Evolutionary conservation across 2,888 invertebrate species (phyloP).

Genomic region (Eustalomyia histrio): DNA sequence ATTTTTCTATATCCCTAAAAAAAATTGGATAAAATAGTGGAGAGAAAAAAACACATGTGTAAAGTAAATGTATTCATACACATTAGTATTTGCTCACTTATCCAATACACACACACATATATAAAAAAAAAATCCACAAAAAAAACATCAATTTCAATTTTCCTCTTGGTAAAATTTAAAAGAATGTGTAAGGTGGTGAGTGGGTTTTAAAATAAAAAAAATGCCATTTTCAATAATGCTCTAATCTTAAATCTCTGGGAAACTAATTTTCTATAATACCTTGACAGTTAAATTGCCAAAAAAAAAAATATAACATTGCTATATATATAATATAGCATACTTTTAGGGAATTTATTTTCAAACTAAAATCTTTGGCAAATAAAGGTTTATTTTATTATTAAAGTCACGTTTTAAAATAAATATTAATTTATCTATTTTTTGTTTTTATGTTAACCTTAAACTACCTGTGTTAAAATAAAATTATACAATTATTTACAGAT

Average conservation of each 20-base stretch:
- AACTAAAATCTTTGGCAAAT: not conserved
- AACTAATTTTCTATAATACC: constrained; percentile 78
- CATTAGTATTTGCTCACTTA: constrained; percentile 51
- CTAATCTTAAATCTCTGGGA: constrained; percentile 72
- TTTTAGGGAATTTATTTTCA: constrained; percentile 44
- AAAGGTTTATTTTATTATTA: constrained; percentile 31
- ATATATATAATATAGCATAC: constrained; percentile 55
- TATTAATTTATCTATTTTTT: constrained; percentile 22
- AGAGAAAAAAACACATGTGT: constrained; percentile 37
- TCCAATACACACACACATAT: constrained; percentile 39
- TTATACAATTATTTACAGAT: not conserved
- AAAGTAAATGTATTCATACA: constrained; percentile 51
- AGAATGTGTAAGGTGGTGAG: not conserved
- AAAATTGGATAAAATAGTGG: constrained; percentile 24
- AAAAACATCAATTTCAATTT: constrained; percentile 77
- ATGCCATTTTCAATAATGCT: constrained; percentile 68
- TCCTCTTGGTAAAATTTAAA: constrained; percentile 66
- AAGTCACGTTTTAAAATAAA: constrained; percentile 60
- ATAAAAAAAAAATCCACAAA: constrained; percentile 15
- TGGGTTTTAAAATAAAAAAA: constrained; percentile 64
- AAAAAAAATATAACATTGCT: constrained; percentile 54
- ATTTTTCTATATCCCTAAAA: constrained; percentile 15
- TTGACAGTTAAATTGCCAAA: constrained; percentile 77
- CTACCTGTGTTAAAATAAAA: not conserved
- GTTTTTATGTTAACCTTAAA: not conserved